Evolutionary conservation across 2,888 invertebrate species (phyloP).

Genomic region (Liopterus haemorrhoidalis): DNA sequence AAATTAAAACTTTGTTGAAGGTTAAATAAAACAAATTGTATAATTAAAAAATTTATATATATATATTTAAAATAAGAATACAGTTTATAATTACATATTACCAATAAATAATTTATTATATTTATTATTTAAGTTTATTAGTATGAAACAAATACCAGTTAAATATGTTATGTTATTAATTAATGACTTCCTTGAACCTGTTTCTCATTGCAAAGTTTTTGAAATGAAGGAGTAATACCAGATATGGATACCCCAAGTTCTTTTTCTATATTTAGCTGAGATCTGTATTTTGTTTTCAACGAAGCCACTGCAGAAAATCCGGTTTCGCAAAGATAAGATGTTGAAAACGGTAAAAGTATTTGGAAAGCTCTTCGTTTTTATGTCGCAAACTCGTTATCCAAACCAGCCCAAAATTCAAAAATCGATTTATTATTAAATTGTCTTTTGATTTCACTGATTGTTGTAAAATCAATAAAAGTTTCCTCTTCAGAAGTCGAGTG

Average conservation of each 20-base stretch:
- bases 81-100: no score
- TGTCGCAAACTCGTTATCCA: slow-evolving; percentile 6
- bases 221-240: not conserved
- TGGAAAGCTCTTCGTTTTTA: slow-evolving; percentile 5
- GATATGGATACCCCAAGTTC: slow-evolving; percentile 11
- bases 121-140: no score
- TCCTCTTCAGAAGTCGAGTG: slow-evolving; percentile 9
- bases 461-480: slow-evolving; percentile 6
- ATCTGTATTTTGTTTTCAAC: slow-evolving; percentile 13
- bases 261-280: not conserved
- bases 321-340: slow-evolving; percentile 16
- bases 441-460: not conserved
- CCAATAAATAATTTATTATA: no score
- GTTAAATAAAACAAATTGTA: not conserved
- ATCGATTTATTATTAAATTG: not conserved
- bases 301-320: slow-evolving; percentile 5
- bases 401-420: slow-evolving; percentile 6
- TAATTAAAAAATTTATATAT: not conserved
- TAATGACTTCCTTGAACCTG: not conserved
- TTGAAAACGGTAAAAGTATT: slow-evolving; percentile 2
- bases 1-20: no score
- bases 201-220: not conserved
- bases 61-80: not conserved
- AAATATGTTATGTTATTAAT: no score
- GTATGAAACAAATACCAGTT: not conserved